Percentiles rank a stretch among this genome's conserved stretches.
Conservation (phyloP, 2,888 invertebrate genomes). For the Netelia inedita region DNA sequence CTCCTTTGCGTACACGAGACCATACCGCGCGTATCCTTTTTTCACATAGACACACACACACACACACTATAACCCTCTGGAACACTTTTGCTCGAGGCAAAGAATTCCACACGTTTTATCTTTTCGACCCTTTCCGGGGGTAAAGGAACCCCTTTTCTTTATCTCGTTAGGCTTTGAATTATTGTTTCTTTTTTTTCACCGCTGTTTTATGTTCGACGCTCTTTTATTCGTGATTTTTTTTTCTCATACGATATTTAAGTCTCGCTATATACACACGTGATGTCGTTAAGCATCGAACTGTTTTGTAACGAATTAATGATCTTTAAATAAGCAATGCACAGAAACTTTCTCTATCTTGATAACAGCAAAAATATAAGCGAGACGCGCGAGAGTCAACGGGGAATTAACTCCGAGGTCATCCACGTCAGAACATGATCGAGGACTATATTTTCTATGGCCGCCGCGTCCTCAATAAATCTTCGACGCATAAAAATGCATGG, state of each 20-base stretch:
- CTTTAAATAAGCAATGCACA: slow-evolving; percentile 37
- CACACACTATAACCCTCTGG: slow-evolving; percentile 53
- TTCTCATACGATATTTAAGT: background rate
- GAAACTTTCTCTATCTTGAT: slow-evolving; percentile 34
- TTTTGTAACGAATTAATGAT: slow-evolving; percentile 20
- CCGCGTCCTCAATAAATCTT: slow-evolving; percentile 62
- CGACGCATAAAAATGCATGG: slow-evolving; percentile 46
- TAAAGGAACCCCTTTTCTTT: slow-evolving; percentile 65
- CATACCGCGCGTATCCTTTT: slow-evolving; percentile 59
- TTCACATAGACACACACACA: slow-evolving; percentile 39
- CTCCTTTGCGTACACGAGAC: slow-evolving; percentile 20
- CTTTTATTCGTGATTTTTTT: slow-evolving; percentile 23
- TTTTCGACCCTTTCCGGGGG: slow-evolving; percentile 54
- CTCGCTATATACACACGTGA: too few species aligned
- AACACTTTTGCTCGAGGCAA: slow-evolving; percentile 33
- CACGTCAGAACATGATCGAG: slow-evolving; percentile 63
- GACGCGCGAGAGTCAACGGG: slow-evolving; percentile 49
- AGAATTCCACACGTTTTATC: slow-evolving; percentile 67
- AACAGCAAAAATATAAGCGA: slow-evolving; percentile 41
- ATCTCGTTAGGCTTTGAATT: slow-evolving; percentile 65
- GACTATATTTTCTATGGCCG: slow-evolving; percentile 59
- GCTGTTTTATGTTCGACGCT: slow-evolving; percentile 25
- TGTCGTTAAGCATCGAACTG: too few species aligned
- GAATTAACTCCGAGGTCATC: slow-evolving; percentile 61
- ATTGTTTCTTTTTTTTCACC: slow-evolving; percentile 35